Conservation (phyloP, 2,888 invertebrate species). For the Pogonocherus hispidulus region DNA sequence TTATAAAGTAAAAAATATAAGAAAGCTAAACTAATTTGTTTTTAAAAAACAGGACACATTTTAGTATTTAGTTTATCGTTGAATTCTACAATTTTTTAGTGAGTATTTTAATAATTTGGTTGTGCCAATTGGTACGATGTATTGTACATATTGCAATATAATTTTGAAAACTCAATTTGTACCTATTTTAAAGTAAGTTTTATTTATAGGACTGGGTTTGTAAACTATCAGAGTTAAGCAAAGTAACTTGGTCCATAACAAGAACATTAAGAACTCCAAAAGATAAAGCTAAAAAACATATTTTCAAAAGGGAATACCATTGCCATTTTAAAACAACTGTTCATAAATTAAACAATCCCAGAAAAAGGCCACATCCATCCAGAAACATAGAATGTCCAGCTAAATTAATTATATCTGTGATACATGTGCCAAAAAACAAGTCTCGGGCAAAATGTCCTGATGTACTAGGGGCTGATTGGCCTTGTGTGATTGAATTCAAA, state of each 20-base stretch:
- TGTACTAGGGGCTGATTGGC: constrained; percentile 16
- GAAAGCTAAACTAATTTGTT: too few species aligned
- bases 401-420: constrained; percentile 20
- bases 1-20: too few species aligned
- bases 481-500: constrained; percentile 26
- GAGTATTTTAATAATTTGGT: too few species aligned
- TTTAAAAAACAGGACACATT: too few species aligned
- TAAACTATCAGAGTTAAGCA: not conserved
- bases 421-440: constrained; percentile 25
- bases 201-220: too few species aligned
- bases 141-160: too few species aligned
- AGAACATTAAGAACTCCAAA: constrained; percentile 32
- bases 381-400: constrained; percentile 31
- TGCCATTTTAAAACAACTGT: constrained; percentile 28
- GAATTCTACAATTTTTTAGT: too few species aligned
- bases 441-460: constrained; percentile 26
- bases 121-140: too few species aligned
- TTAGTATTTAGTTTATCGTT: too few species aligned
- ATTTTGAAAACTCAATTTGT: too few species aligned
- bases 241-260: constrained; percentile 31
- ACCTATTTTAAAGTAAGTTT: too few species aligned
- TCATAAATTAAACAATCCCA: constrained; percentile 23
- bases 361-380: constrained; percentile 29
- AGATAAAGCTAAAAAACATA: constrained; percentile 29
- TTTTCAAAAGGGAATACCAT: constrained; percentile 26